Conservation (phyloP, 2,797 vertebrate genomes). For the Cyclopterus lumpus region DNA sequence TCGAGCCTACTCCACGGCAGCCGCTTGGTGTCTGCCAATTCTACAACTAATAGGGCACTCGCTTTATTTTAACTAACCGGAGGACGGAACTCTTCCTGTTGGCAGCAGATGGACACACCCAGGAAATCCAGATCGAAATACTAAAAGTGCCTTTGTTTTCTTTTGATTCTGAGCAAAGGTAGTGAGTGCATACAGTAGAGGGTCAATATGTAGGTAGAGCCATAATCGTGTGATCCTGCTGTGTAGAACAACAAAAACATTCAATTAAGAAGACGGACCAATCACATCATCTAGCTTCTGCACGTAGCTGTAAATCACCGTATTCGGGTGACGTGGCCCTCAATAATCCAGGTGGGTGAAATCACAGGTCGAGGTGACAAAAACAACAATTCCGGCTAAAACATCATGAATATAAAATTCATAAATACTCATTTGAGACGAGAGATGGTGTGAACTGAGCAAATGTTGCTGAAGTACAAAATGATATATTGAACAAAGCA, state of each 20-base stretch:
- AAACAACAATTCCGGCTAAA: conserved; percentile 38
- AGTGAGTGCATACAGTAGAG: background rate
- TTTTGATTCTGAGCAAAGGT: conserved; percentile 21
- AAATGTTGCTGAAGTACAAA: conserved; percentile 15
- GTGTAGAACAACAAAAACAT: background rate
- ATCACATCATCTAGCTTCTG: background rate
- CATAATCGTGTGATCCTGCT: background rate
- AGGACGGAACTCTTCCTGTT: conserved; percentile 42
- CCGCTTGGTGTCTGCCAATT: conserved; percentile 58
- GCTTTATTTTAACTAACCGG: conserved; percentile 38
- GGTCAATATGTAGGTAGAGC: conserved; percentile 6
- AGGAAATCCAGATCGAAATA: conserved; percentile 36
- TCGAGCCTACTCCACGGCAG: conserved; percentile 52
- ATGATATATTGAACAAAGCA: background rate
- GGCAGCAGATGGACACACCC: conserved; percentile 40
- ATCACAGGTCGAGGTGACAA: conserved; percentile 9
- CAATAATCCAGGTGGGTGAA: conserved; percentile 37
- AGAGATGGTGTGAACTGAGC: conserved; percentile 31
- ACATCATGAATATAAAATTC: conserved; percentile 50
- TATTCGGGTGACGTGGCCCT: background rate
- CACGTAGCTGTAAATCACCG: background rate
- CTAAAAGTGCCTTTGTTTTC: conserved; percentile 13
- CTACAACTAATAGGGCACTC: conserved; percentile 34
- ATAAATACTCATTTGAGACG: conserved; percentile 48
- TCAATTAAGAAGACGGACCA: background rate